Conservation (phyloP, 2,797 vertebrate genomes). For the Babyrousa celebensis region DNA sequence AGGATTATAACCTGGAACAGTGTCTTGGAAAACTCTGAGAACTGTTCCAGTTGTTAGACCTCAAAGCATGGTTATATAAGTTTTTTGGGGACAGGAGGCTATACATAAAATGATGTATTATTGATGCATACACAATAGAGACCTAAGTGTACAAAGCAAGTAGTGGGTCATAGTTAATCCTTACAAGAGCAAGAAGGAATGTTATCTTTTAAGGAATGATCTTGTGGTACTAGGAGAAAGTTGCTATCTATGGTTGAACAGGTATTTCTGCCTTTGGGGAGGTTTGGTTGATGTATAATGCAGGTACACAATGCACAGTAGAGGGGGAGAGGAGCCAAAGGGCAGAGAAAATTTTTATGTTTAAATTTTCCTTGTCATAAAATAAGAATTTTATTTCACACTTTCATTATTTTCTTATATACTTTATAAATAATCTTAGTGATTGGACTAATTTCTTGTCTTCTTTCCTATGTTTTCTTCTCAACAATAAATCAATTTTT, state of each 20-base stretch:
- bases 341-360: neutral
- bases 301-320: neutral
- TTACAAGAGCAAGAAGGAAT: neutral
- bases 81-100: neutral
- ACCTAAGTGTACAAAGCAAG: neutral
- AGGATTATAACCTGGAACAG: neutral
- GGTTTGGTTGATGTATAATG: neutral
- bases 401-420: neutral
- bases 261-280: neutral
- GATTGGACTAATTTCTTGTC: neutral
- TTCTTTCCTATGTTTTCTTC: neutral
- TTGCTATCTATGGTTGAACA: neutral
- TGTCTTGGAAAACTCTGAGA: neutral
- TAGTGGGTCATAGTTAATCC: neutral
- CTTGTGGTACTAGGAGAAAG: neutral
- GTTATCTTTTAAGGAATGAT: neutral
- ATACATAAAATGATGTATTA: neutral
- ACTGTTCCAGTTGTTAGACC: neutral
- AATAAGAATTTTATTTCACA: neutral
- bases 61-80: neutral
- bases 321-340: neutral
- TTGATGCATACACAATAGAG: neutral
- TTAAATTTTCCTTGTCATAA: neutral
- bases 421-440: neutral
- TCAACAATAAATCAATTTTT: neutral